phyloP scores from a whole-genome alignment of 2,888 invertebrate genomes.

The Ferdinandea cuprea region DNA sequence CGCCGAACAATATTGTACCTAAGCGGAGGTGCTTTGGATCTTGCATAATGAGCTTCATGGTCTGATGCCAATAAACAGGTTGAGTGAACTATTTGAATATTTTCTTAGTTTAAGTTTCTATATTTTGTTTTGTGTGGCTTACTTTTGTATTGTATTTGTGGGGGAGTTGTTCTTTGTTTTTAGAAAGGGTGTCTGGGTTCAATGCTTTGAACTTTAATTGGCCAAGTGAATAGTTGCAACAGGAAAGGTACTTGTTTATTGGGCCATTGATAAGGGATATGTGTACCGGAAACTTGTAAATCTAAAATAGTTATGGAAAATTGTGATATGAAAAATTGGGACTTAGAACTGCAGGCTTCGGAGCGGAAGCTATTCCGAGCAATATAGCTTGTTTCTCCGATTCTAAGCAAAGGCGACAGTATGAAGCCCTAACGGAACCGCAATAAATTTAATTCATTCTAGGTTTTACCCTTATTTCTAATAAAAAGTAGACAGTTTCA shows the following conservation, averaged over 20 bases:
- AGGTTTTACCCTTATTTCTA: too few relatives aligned
- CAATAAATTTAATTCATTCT: too few relatives aligned
- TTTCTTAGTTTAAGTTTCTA: slow-evolving; percentile 9
- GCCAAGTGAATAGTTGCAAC: neutral
- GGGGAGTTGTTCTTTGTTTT: slow-evolving; percentile 23
- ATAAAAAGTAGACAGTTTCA: too few relatives aligned
- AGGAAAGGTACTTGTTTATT: slow-evolving; percentile 53
- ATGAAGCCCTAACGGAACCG: too few relatives aligned
- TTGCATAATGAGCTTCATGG: slow-evolving; percentile 68
- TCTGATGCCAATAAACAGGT: slow-evolving; percentile 64
- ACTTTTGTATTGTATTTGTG: neutral
- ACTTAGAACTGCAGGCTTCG: too few relatives aligned
- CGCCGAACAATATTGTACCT: slow-evolving; percentile 5
- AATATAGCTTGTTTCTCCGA: too few relatives aligned
- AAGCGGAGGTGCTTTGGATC: slow-evolving; percentile 28
- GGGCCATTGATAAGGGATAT: slow-evolving; percentile 23
- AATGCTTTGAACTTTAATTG: slow-evolving; percentile 15
- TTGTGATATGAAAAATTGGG: too few relatives aligned
- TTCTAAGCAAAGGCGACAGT: too few relatives aligned
- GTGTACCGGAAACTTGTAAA: neutral
- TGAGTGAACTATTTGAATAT: slow-evolving; percentile 59
- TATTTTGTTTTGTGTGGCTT: slow-evolving; percentile 6
- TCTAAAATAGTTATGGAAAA: neutral
- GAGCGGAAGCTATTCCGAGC: too few relatives aligned
- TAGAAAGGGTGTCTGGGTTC: slow-evolving; percentile 54